Conservation (phyloP, 1,140 invertebrate species). For the Drosophila sturtevanti region DNA sequence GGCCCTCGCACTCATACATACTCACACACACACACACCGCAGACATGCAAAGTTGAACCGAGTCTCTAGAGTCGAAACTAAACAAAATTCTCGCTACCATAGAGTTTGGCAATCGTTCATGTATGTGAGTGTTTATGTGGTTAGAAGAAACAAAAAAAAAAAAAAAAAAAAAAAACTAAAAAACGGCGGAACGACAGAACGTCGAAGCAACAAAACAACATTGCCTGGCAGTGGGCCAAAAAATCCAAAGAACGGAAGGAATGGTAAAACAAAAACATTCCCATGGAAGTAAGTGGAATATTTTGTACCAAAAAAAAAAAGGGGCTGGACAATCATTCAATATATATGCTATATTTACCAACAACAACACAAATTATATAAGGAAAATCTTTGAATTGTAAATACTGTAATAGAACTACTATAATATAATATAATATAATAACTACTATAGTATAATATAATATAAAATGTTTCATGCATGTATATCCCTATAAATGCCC, state of each 20-base stretch:
- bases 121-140: conserved; percentile 35
- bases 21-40: neutral
- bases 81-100: neutral
- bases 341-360: too few species aligned
- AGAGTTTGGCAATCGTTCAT: conserved; percentile 15
- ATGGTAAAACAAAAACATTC: neutral
- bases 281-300: neutral
- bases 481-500: too few species aligned
- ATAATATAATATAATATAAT: too few species aligned
- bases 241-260: conserved; percentile 16
- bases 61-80: conserved; percentile 1
- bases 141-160: conserved; percentile 48
- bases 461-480: too few species aligned
- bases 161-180: conserved; percentile 29
- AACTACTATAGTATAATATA: too few species aligned
- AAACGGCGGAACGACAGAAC: neutral
- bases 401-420: too few species aligned
- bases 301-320: neutral
- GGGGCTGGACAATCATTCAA: neutral
- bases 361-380: too few species aligned
- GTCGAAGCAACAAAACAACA: conserved; percentile 32
- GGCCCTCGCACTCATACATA: conserved; percentile 18
- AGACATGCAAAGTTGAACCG: conserved; percentile 10
- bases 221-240: conserved; percentile 56
- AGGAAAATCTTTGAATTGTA: too few species aligned